These are phyloP conservation scores for Benthosema pterotum DNA, from an alignment of 2,797 vertebrate species.

Conservation along the genomic window DNA sequence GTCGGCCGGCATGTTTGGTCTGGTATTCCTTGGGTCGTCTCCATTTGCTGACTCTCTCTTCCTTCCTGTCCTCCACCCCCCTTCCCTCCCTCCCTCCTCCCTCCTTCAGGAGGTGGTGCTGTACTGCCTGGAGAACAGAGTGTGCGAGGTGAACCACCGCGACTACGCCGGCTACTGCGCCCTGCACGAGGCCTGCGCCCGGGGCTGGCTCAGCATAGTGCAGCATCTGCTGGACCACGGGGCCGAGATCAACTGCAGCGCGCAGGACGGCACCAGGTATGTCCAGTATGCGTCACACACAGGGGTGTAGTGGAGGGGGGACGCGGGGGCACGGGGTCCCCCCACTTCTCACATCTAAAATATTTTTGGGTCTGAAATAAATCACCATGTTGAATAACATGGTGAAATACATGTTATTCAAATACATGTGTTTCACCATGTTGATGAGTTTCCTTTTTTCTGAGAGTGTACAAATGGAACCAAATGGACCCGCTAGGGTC, in stretches of 20 bases:
- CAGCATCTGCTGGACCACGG: constrained; percentile 96
- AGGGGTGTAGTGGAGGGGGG: too few relatives aligned
- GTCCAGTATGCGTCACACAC: too few relatives aligned
- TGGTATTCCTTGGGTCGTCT: constrained; percentile 24
- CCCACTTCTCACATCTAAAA: too few relatives aligned
- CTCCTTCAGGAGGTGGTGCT: constrained; percentile 85
- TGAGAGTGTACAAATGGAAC: too few relatives aligned
- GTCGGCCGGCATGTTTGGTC: constrained; percentile 36
- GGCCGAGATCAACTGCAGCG: constrained; percentile 97
- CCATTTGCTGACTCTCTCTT: constrained; percentile 19
- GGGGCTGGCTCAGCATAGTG: constrained; percentile 95
- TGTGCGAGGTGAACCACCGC: constrained; percentile 96
- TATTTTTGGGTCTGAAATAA: too few relatives aligned
- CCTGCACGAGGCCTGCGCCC: constrained; percentile 95
- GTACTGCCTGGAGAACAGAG: constrained; percentile 96
- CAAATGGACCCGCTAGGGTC: too few relatives aligned
- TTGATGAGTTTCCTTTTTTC: too few relatives aligned
- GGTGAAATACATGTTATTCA: too few relatives aligned
- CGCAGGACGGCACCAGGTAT: constrained; percentile 95
- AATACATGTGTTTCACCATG: too few relatives aligned
- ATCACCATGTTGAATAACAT: too few relatives aligned
- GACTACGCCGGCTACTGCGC: constrained; percentile 98
- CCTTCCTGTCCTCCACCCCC: constrained; percentile 15
- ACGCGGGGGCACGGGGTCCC: too few relatives aligned
- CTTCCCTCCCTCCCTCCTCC: not conserved